These are phyloP conservation scores for Sinocyclocheilus grahami DNA, from an alignment of 2,113 vertebrate genomes.

Conservation along the genomic window DNA sequence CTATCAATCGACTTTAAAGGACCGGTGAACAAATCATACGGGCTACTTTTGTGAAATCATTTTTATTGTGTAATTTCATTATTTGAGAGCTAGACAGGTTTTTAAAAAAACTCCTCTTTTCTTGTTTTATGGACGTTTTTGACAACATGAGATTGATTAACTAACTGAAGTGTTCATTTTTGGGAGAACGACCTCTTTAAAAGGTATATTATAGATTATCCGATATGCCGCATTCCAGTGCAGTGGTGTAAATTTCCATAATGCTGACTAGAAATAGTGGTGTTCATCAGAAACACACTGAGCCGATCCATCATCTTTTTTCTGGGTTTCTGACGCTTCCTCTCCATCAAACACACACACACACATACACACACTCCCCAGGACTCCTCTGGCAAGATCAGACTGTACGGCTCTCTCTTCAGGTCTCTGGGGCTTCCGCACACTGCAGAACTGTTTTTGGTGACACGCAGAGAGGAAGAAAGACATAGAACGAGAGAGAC, in stretches of 20 bases:
- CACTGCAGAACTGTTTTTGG: constrained; percentile 1
- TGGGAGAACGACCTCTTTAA: neutral
- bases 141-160: neutral
- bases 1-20: neutral
- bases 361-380: constrained; percentile 21
- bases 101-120: neutral
- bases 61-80: neutral
- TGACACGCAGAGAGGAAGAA: constrained; percentile 17
- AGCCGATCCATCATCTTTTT: constrained; percentile 5
- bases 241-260: neutral
- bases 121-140: neutral
- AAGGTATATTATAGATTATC: neutral
- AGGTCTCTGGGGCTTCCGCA: neutral
- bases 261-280: constrained; percentile 1
- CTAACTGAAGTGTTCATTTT: neutral
- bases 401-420: neutral
- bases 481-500: neutral
- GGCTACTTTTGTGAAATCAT: neutral
- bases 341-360: constrained; percentile 23
- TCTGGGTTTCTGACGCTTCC: neutral
- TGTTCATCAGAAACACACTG: constrained; percentile 1
- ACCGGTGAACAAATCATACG: neutral
- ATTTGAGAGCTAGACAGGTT: neutral
- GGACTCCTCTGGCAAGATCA: neutral
- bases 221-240: neutral